Percentiles rank a stretch among this genome's conserved stretches.
phyloP scores from a whole-genome alignment of 35 echinoderm and acorn worm species.

The Ptychodera flava region DNA sequence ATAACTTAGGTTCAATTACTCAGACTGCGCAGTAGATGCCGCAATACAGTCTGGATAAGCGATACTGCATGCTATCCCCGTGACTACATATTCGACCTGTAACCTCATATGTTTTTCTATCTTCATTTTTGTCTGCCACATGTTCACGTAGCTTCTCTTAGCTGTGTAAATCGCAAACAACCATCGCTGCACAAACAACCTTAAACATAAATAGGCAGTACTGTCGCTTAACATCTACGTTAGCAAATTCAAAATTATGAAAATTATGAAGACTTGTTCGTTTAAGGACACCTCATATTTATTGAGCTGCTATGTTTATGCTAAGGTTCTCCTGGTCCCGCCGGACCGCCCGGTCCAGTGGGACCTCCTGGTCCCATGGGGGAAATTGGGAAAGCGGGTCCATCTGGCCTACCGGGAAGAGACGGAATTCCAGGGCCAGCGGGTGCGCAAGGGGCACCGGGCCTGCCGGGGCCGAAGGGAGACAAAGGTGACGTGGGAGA shows the following conservation, averaged over 20 bases:
- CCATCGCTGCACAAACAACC: too few species aligned
- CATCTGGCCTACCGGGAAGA: neutral
- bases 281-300: neutral
- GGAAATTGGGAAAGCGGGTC: neutral
- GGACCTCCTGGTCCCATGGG: neutral
- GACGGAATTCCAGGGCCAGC: neutral
- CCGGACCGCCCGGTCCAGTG: too few species aligned
- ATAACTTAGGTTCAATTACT: too few species aligned
- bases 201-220: neutral
- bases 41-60: too few species aligned
- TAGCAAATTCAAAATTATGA: neutral
- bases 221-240: neutral
- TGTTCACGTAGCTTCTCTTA: too few species aligned
- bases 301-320: neutral
- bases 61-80: too few species aligned
- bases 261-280: neutral
- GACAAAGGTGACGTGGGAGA: neutral
- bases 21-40: too few species aligned
- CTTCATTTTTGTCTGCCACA: too few species aligned
- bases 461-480: neutral
- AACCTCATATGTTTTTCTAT: too few species aligned
- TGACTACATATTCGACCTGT: too few species aligned
- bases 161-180: too few species aligned
- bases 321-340: neutral
- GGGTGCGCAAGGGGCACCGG: too few species aligned